phyloP scores from a whole-genome alignment of 1,140 invertebrate genomes.

The Cardiocondyla obscurior region DNA sequence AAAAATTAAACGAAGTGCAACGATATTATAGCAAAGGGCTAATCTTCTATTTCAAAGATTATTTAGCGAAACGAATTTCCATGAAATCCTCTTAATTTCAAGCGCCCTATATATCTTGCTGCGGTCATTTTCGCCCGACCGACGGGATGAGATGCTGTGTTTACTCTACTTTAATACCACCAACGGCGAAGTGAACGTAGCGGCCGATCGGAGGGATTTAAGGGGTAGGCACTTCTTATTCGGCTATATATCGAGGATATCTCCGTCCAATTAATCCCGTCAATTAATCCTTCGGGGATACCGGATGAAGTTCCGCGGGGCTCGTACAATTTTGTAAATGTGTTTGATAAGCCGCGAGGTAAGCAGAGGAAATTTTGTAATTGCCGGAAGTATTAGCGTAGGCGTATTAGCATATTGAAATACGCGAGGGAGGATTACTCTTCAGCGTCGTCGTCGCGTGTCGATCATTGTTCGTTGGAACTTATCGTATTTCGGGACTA shows the following conservation, averaged over 20 bases:
- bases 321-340: neutral
- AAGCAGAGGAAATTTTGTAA: neutral
- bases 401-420: neutral
- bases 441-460: neutral
- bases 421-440: neutral
- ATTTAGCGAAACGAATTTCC: neutral
- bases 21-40: neutral
- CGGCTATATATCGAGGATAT: slow-evolving; percentile 12
- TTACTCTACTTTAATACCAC: slow-evolving; percentile 13
- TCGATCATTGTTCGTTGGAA: neutral
- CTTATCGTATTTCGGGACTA: neutral
- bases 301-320: neutral
- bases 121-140: neutral
- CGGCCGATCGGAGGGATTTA: neutral
- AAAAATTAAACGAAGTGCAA: neutral
- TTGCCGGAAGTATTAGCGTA: neutral
- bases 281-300: neutral
- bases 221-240: neutral
- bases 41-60: neutral
- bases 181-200: neutral
- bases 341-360: neutral
- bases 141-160: neutral
- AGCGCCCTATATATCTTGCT: neutral
- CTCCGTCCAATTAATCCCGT: slow-evolving; percentile 13
- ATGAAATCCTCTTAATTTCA: slow-evolving; percentile 14